Conservation (phyloP, 2,113 vertebrate genomes). For the Corythornis madagascariensis region DNA sequence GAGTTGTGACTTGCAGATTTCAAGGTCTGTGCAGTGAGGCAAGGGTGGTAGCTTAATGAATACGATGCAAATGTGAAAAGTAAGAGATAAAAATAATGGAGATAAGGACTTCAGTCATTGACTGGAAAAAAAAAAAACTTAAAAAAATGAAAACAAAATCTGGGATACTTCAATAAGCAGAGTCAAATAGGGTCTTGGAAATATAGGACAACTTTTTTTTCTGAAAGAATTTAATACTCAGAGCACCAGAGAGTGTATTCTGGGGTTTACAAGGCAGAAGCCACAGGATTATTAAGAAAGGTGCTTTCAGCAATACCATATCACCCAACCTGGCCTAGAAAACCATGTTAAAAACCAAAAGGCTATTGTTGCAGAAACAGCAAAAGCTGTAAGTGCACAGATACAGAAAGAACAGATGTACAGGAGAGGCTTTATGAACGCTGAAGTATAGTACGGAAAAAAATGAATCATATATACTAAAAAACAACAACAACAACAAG, state of each 20-base stretch:
- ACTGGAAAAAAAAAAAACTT: neutral
- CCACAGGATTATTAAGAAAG: neutral
- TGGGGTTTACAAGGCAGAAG: neutral
- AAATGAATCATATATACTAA: neutral
- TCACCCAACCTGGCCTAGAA: neutral
- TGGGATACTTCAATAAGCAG: neutral
- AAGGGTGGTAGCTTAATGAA: neutral
- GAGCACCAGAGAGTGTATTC: neutral
- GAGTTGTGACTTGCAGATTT: neutral
- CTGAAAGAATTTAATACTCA: neutral
- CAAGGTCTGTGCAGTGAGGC: neutral
- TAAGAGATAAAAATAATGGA: neutral
- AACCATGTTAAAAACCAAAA: neutral
- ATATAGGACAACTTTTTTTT: neutral
- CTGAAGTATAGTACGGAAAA: neutral
- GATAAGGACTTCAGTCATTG: neutral
- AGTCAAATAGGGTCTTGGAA: neutral
- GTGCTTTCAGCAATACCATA: neutral
- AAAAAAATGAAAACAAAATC: neutral
- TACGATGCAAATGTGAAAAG: neutral
- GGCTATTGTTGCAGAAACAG: neutral
- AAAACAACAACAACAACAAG: neutral
- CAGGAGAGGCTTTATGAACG: neutral
- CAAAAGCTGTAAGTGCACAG: neutral
- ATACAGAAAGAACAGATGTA: neutral